Percentiles rank a stretch among this genome's conserved stretches.
Conservation (phyloP, 2,113 vertebrate species). For the Sula dactylatra region DNA sequence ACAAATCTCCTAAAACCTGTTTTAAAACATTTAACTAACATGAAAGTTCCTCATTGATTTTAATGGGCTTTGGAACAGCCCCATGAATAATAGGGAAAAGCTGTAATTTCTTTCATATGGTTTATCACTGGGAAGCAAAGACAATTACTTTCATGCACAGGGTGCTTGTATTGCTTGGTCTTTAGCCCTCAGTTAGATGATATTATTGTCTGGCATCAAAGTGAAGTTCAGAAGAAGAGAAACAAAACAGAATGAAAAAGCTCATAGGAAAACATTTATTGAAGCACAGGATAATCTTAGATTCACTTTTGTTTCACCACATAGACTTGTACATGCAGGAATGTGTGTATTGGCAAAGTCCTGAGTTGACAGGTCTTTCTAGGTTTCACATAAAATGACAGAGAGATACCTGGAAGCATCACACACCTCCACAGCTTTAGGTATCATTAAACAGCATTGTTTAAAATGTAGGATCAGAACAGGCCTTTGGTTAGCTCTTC, state of each 20-base stretch:
- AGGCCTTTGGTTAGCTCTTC: not conserved
- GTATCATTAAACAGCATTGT: not conserved
- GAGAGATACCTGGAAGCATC: not conserved
- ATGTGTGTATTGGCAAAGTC: not conserved
- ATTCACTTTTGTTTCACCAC: not conserved
- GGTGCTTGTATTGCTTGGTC: not conserved
- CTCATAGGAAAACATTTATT: not conserved
- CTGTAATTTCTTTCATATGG: slow-evolving; percentile 2
- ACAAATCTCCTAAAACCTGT: not conserved
- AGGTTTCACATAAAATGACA: not conserved
- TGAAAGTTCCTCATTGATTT: not conserved
- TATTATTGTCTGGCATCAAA: not conserved
- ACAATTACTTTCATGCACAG: not conserved
- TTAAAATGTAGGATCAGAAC: not conserved
- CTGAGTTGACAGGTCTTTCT: not conserved
- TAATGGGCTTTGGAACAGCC: not conserved
- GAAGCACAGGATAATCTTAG: not conserved
- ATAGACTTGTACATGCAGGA: not conserved
- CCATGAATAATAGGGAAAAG: slow-evolving; percentile 23
- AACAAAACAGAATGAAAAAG: not conserved
- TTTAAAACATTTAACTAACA: not conserved
- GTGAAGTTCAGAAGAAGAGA: not conserved
- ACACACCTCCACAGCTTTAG: not conserved
- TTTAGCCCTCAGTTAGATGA: not conserved
- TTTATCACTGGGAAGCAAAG: not conserved